phyloP scores from a whole-genome alignment of 2,888 invertebrate genomes.

The Anaspis maculata region DNA sequence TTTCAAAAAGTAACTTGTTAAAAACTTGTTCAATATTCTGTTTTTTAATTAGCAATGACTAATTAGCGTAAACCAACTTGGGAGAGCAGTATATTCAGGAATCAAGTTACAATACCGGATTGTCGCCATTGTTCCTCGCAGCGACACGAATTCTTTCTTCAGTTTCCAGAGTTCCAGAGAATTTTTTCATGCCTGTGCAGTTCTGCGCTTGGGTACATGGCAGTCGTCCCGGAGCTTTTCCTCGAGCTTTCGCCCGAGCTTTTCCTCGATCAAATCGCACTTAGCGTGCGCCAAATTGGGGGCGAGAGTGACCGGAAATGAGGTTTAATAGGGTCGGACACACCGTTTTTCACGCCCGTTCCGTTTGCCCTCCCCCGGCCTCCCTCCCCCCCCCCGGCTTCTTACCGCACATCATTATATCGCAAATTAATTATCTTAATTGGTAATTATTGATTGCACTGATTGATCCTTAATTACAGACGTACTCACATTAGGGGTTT shows the following conservation, averaged over 20 bases:
- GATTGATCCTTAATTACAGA: slow-evolving; percentile 26
- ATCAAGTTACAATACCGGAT: slow-evolving; percentile 7
- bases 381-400: no score
- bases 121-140: slow-evolving; percentile 7
- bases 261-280: no score
- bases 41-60: slow-evolving; percentile 14
- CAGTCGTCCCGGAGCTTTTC: no score
- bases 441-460: slow-evolving; percentile 25
- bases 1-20: slow-evolving; percentile 6
- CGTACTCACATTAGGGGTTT: no score
- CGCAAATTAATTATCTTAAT: slow-evolving; percentile 29
- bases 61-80: slow-evolving; percentile 14
- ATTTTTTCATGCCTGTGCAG: no score
- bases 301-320: slow-evolving; percentile 13
- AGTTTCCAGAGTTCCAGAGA: no score
- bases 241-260: no score
- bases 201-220: no score
- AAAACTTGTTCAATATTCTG: slow-evolving; percentile 8
- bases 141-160: slow-evolving; percentile 1
- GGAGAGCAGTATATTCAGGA: slow-evolving; percentile 5
- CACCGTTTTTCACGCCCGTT: slow-evolving; percentile 16
- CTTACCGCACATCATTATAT: slow-evolving; percentile 17
- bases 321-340: slow-evolving; percentile 13
- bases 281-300: no score
- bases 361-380: no score